These are phyloP conservation scores for Ochropleura leucogaster DNA, from an alignment of 2,888 invertebrate genomes.

Conservation along the genomic window DNA sequence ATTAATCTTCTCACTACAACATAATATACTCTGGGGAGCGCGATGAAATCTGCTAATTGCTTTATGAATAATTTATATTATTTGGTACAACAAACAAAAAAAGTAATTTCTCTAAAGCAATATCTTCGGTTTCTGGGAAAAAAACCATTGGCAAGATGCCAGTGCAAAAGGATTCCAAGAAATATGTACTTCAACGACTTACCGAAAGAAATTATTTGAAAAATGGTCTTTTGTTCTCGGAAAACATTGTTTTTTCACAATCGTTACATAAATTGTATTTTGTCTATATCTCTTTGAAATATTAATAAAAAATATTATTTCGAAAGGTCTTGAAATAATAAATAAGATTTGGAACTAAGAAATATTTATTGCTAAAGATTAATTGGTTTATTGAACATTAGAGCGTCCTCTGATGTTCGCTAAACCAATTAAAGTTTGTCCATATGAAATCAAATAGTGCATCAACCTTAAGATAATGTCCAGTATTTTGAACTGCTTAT, in stretches of 20 bases:
- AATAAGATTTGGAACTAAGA: too few species aligned
- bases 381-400: background rate
- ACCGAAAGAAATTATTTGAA: constrained; percentile 42
- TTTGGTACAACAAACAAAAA: constrained; percentile 16
- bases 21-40: background rate
- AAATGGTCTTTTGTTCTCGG: constrained; percentile 43
- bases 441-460: background rate
- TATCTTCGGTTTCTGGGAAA: constrained; percentile 36
- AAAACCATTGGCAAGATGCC: constrained; percentile 41
- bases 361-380: background rate
- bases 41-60: constrained; percentile 23
- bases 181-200: constrained; percentile 46
- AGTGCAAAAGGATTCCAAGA: constrained; percentile 44
- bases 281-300: background rate
- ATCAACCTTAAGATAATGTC: background rate
- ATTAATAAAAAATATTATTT: background rate
- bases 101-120: constrained; percentile 23
- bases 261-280: constrained; percentile 14
- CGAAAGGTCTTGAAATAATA: background rate
- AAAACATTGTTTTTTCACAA: constrained; percentile 39
- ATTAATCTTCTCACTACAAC: background rate
- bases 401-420: too few species aligned
- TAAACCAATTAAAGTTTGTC: too few species aligned
- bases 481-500: background rate
- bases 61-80: constrained; percentile 17